phyloP scores from a whole-genome alignment of 2,888 invertebrate genomes.

The Syrphus vitripennis region DNA sequence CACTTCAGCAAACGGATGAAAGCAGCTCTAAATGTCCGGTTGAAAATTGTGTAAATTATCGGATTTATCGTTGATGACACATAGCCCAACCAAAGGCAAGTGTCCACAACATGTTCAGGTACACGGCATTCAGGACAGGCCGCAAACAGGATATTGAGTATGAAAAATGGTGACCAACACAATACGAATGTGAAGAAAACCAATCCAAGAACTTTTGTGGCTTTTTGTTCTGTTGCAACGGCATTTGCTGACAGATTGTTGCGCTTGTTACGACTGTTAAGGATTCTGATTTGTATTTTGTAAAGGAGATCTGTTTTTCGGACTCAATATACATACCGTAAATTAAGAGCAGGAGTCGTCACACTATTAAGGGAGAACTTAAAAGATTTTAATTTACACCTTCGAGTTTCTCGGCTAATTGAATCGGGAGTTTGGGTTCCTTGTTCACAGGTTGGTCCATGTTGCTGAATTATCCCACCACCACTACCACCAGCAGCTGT shows the following conservation, averaged over 20 bases:
- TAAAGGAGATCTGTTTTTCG: background rate
- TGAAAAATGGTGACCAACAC: conserved; percentile 96
- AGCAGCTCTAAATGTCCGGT: conserved; percentile 92
- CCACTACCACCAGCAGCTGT: conserved; percentile 68
- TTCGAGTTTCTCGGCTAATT: conserved; percentile 86
- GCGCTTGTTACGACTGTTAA: conserved; percentile 87
- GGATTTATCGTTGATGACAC: conserved; percentile 96
- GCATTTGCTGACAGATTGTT: conserved; percentile 89
- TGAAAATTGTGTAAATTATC: conserved; percentile 96
- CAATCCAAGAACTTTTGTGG: conserved; percentile 92
- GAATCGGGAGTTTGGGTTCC: conserved; percentile 88
- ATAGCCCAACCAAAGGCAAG: conserved; percentile 95
- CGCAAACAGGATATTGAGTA: conserved; percentile 92
- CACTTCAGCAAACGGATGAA: conserved; percentile 89
- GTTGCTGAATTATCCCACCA: conserved; percentile 58
- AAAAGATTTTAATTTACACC: conserved; percentile 83
- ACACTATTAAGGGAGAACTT: conserved; percentile 85
- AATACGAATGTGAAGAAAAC: conserved; percentile 96
- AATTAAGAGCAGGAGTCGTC: conserved; percentile 84
- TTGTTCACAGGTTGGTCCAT: conserved; percentile 82
- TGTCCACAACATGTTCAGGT: conserved; percentile 86
- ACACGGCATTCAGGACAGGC: conserved; percentile 91
- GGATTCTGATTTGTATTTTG: conserved; percentile 83
- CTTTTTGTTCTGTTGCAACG: conserved; percentile 96
- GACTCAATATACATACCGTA: conserved; percentile 77